Conservation (phyloP, 2,797 vertebrate species). For the Bucorvus abyssinicus region DNA sequence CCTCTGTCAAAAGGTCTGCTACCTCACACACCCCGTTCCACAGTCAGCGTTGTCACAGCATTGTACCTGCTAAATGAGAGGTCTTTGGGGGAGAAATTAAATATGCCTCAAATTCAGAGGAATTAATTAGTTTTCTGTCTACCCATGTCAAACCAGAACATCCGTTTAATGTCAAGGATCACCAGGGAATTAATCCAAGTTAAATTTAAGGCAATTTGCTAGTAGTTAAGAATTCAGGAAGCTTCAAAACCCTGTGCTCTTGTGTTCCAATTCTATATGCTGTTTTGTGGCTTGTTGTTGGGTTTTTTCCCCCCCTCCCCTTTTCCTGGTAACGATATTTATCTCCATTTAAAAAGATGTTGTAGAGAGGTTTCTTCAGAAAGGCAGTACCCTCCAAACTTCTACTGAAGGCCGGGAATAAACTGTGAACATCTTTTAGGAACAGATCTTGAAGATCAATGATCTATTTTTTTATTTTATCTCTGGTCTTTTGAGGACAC, state of each 20-base stretch:
- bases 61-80: constrained; percentile 26
- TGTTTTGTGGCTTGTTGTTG: constrained; percentile 17
- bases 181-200: constrained; percentile 12
- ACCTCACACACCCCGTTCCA: background rate
- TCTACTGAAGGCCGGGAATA: background rate
- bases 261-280: constrained; percentile 31
- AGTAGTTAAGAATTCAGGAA: constrained; percentile 63
- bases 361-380: background rate
- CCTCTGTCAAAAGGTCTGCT: background rate
- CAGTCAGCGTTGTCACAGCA: background rate
- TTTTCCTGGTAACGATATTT: background rate
- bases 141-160: constrained; percentile 52
- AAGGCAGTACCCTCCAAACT: background rate
- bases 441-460: background rate
- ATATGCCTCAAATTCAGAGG: constrained; percentile 61
- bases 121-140: constrained; percentile 69
- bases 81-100: constrained; percentile 65
- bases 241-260: constrained; percentile 37
- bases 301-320: fast-evolving
- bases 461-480: background rate
- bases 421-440: background rate
- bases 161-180: constrained; percentile 27
- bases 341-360: background rate
- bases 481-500: background rate
- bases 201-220: constrained; percentile 56